Conservation (phyloP, 2,113 vertebrate genomes). For the Urocitellus parryii region DNA sequence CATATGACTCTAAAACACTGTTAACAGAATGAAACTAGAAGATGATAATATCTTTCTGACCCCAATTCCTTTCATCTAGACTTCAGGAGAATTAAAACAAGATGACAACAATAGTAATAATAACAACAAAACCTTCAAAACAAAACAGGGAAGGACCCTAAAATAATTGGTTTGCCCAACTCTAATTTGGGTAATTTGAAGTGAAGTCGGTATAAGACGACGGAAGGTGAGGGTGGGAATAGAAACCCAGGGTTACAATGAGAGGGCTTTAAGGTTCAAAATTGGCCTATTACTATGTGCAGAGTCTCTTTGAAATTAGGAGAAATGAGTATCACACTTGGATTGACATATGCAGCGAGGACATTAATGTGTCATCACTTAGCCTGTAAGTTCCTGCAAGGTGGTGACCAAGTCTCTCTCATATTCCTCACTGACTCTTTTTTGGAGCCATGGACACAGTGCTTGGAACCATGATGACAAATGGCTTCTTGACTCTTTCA, state of each 20-base stretch:
- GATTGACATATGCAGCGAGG: not conserved
- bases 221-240: not conserved
- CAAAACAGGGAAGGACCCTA: not conserved
- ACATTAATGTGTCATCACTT: not conserved
- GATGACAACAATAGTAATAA: too few species aligned
- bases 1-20: not conserved
- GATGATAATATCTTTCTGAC: not conserved
- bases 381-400: not conserved
- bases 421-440: not conserved
- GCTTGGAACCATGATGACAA: not conserved
- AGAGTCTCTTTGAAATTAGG: not conserved
- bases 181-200: not conserved
- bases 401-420: not conserved
- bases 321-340: not conserved
- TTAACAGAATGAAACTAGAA: slow-evolving; percentile 41
- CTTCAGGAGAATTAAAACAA: not conserved
- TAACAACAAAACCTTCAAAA: too few species aligned
- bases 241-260: not conserved
- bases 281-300: too few species aligned
- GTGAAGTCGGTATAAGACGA: not conserved
- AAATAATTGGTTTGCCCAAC: not conserved
- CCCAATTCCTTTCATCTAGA: not conserved
- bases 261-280: not conserved
- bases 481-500: not conserved
- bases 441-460: not conserved